Conservation (phyloP, 2,797 vertebrate species). For the Leptodactylus fallax region DNA sequence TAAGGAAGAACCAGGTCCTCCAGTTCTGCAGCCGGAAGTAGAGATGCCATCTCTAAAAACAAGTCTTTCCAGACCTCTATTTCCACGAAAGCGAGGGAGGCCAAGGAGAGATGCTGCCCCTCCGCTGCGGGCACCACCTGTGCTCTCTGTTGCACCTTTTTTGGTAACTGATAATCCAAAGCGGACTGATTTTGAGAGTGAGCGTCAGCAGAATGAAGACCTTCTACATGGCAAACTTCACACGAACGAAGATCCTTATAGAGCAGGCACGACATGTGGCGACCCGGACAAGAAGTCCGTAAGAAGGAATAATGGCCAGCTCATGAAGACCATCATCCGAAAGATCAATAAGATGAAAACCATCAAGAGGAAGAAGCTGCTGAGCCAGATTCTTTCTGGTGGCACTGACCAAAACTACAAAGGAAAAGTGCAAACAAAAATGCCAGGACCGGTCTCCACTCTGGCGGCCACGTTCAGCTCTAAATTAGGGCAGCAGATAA, state of each 20-base stretch:
- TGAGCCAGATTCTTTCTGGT: constrained; percentile 86
- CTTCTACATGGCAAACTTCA: constrained; percentile 73
- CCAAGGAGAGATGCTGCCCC: constrained; percentile 89
- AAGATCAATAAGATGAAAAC: constrained; percentile 99
- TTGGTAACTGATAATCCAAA: constrained; percentile 79
- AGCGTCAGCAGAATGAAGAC: constrained; percentile 71
- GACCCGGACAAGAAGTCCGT: constrained; percentile 83
- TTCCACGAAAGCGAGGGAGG: constrained; percentile 90
- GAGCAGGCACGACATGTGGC: constrained; percentile 70
- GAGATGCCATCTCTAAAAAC: constrained; percentile 81
- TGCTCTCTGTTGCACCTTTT: constrained; percentile 81
- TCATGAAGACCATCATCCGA: constrained; percentile 92
- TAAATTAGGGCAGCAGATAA: constrained; percentile 94
- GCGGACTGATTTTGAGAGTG: constrained; percentile 72
- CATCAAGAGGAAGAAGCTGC: constrained; percentile 90
- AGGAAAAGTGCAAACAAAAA: constrained; percentile 80
- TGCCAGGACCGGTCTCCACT: constrained; percentile 83
- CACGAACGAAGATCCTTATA: constrained; percentile 71
- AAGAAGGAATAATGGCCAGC: constrained; percentile 88
- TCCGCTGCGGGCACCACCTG: constrained; percentile 89
- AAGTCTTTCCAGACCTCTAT: constrained; percentile 74
- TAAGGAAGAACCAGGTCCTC: constrained; percentile 89
- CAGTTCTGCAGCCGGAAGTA: constrained; percentile 89
- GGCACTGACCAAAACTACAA: constrained; percentile 77
- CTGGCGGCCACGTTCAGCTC: constrained; percentile 93